Conservation (phyloP, 2,113 vertebrate species). For the Pelvicachromis taeniatus region DNA sequence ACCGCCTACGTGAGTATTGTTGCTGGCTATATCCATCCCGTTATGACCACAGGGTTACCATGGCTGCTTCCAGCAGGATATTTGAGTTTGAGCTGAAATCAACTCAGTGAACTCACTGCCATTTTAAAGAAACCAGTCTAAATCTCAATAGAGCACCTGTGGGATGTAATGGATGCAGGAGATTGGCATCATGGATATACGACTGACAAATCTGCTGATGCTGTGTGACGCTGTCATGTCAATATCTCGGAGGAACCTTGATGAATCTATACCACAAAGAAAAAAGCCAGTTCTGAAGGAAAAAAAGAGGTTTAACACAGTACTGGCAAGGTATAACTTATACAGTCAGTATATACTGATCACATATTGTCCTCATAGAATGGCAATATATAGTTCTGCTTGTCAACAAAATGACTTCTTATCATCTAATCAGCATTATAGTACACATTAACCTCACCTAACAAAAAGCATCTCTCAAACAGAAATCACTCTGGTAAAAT, state of each 20-base stretch:
- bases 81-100: neutral
- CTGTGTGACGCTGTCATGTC: neutral
- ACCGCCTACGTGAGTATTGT: neutral
- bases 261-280: neutral
- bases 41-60: neutral
- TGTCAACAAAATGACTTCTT: neutral
- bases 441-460: neutral
- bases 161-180: neutral
- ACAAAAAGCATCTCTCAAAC: neutral
- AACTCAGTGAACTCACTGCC: neutral
- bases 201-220: neutral
- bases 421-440: neutral
- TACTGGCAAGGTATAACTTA: neutral
- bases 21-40: neutral
- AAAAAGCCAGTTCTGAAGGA: neutral
- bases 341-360: neutral
- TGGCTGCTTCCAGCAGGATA: neutral
- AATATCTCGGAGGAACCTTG: neutral
- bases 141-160: neutral
- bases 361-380: fast-evolving
- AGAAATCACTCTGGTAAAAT: neutral
- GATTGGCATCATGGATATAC: neutral
- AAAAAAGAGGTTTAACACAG: neutral
- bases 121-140: neutral
- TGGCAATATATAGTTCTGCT: neutral